These are phyloP conservation scores for Gephyroberyx darwinii DNA, from an alignment of 2,797 vertebrate species.

Conservation along the genomic window DNA sequence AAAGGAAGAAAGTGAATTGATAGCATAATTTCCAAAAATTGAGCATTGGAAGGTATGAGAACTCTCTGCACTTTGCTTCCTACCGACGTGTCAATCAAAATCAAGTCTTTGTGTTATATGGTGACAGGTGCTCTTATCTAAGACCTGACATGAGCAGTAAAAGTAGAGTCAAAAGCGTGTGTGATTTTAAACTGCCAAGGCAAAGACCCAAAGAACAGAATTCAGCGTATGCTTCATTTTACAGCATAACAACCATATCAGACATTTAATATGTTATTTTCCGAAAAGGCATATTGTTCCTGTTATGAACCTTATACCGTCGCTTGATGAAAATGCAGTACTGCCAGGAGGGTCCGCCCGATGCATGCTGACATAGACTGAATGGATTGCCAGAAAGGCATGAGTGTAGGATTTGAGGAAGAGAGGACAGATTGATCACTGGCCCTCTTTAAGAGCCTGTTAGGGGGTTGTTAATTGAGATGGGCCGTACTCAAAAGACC, in stretches of 20 bases:
- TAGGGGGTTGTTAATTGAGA: neutral
- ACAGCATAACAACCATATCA: neutral
- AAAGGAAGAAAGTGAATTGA: constrained; percentile 59
- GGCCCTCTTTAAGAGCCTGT: constrained; percentile 10
- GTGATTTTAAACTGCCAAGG: constrained; percentile 23
- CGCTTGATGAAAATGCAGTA: too few species aligned
- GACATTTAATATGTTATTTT: neutral
- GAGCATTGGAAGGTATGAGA: constrained; percentile 53
- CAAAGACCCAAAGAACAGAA: neutral
- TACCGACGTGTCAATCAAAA: constrained; percentile 54
- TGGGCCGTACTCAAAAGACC: neutral
- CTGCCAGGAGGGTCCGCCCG: too few species aligned
- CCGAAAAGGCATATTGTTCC: neutral
- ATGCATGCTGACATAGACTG: too few species aligned
- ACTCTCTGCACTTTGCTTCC: constrained; percentile 54
- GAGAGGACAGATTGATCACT: constrained; percentile 6
- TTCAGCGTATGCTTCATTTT: constrained; percentile 20
- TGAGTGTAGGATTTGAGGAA: constrained; percentile 28
- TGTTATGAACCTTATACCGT: neutral
- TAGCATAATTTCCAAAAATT: constrained; percentile 48
- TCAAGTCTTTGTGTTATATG: constrained; percentile 56
- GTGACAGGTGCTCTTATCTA: constrained; percentile 38
- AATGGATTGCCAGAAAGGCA: constrained; percentile 13
- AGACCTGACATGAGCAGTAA: constrained; percentile 40
- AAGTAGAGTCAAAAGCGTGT: constrained; percentile 18